A percentile compares a stretch with the other conserved stretches of the same genome.
Conservation (phyloP, 2,113 vertebrate genomes). For the Leptobrachium ailaonicum region DNA sequence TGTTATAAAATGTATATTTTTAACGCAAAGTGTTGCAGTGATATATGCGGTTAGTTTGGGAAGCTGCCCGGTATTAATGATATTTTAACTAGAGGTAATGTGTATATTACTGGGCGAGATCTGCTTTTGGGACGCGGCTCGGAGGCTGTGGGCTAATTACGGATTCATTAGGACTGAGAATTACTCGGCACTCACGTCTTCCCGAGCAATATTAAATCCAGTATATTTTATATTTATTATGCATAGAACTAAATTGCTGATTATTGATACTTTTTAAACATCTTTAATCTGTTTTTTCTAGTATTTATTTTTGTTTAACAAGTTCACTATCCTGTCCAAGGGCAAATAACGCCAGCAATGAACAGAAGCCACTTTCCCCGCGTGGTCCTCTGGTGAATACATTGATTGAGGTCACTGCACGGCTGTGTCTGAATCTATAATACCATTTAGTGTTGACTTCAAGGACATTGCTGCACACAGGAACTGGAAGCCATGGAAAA, state of each 20-base stretch:
- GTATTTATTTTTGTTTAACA: not conserved
- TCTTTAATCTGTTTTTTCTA: not conserved
- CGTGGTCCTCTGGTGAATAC: not conserved
- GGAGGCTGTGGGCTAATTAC: not conserved
- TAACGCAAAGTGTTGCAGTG: not conserved
- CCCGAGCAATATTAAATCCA: not conserved
- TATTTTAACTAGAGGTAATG: not conserved
- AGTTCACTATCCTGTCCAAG: not conserved
- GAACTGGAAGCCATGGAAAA: not conserved
- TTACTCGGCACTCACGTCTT: not conserved
- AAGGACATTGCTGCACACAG: not conserved
- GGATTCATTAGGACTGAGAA: conserved; percentile 15
- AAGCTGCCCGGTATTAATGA: conserved; percentile 14
- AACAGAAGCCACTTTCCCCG: not conserved
- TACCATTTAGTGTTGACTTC: not conserved
- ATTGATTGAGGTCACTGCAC: not conserved
- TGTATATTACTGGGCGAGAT: not conserved
- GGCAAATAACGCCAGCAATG: not conserved
- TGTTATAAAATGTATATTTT: conserved; percentile 5
- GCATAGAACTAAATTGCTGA: not conserved
- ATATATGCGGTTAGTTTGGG: not conserved
- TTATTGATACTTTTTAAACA: not conserved
- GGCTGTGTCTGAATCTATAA: conserved; percentile 7
- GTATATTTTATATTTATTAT: not conserved
- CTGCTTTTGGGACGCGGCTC: not conserved